phyloP scores from a whole-genome alignment of 2,797 vertebrate species.

The Xiphophorus birchmanni region DNA sequence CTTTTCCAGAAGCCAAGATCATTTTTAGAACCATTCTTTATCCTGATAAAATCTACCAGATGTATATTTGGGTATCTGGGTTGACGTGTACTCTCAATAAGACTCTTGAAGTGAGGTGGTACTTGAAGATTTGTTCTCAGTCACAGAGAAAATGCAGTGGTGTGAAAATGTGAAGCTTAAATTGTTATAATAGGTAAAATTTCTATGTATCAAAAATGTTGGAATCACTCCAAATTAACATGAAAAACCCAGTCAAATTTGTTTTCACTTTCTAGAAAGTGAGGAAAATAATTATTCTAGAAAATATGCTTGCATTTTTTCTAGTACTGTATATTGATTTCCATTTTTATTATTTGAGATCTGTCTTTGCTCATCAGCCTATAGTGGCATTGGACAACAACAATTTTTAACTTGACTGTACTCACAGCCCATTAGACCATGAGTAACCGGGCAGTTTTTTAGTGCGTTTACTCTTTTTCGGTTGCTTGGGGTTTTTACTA shows the following conservation, averaged over 20 bases:
- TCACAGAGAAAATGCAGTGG: not conserved
- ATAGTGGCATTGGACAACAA: too few relatives aligned
- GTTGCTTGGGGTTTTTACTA: not conserved
- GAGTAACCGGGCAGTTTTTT: too few relatives aligned
- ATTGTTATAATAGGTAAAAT: too few relatives aligned
- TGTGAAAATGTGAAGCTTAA: not conserved
- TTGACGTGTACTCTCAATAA: not conserved
- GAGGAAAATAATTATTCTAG: not conserved
- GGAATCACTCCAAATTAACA: not conserved
- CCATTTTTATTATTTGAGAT: too few relatives aligned
- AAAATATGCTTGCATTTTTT: not conserved
- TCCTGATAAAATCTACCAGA: not conserved
- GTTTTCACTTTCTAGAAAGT: not conserved
- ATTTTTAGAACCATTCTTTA: not conserved
- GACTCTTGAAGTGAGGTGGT: not conserved
- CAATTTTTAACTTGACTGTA: too few relatives aligned
- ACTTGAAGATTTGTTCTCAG: not conserved
- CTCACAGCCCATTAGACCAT: too few relatives aligned
- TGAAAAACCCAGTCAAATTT: not conserved
- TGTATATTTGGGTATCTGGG: constrained; percentile 15
- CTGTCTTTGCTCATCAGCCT: too few relatives aligned
- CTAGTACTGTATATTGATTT: not conserved
- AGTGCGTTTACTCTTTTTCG: not conserved
- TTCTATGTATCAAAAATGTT: not conserved
- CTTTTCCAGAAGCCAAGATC: not conserved